Percentiles rank a stretch among this genome's conserved stretches.
These are phyloP conservation scores for Malacoctenus gilli DNA, from an alignment of 2,797 vertebrate species.

Conservation along the genomic window DNA sequence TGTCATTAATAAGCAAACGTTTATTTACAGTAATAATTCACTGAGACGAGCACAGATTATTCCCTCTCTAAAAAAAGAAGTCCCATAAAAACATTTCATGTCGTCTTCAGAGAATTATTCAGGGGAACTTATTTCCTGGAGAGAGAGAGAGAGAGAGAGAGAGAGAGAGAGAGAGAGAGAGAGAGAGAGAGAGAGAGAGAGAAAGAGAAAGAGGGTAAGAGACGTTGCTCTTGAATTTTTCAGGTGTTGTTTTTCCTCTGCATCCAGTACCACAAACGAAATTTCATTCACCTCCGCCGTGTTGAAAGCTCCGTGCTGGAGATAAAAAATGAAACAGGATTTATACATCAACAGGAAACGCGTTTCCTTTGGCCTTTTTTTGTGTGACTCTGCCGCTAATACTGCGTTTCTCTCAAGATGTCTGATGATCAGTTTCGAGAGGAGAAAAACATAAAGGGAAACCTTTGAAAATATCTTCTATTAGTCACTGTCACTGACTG, in stretches of 20 bases:
- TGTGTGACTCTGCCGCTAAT: background rate
- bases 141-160: no score
- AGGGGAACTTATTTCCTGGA: background rate
- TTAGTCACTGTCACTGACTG: background rate
- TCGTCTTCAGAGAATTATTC: background rate
- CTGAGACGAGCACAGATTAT: background rate
- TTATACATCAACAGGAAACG: background rate
- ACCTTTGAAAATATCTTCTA: background rate
- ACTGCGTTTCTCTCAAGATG: background rate
- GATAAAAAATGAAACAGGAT: no score
- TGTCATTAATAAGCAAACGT: background rate
- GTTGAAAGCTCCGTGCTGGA: conserved; percentile 2
- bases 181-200: no score
- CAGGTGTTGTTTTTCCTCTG: background rate
- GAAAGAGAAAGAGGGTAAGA: no score
- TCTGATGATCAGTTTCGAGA: no score
- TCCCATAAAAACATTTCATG: background rate
- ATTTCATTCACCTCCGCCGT: background rate
- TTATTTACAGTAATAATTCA: background rate
- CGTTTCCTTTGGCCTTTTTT: background rate
- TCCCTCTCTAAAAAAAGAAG: background rate
- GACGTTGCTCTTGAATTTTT: background rate
- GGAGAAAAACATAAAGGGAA: background rate
- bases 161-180: no score
- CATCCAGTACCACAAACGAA: background rate